phyloP scores from a whole-genome alignment of 2,797 vertebrate genomes.

The Anguilla pacifica region DNA sequence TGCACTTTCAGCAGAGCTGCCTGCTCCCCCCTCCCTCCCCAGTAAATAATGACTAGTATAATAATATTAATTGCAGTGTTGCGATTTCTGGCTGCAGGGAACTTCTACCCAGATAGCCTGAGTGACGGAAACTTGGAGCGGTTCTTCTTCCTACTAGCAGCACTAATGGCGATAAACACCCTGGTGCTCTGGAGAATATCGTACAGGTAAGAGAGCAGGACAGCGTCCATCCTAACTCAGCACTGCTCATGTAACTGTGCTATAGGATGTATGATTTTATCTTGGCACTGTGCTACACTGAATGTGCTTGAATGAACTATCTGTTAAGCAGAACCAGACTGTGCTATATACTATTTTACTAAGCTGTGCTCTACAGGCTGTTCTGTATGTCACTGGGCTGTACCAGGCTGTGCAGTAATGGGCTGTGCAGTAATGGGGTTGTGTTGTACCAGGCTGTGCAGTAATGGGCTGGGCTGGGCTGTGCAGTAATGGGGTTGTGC shows the following conservation, averaged over 20 bases:
- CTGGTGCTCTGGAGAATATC: slow-evolving; percentile 84
- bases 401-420: not conserved
- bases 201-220: slow-evolving; percentile 71
- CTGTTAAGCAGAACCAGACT: not conserved
- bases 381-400: not conserved
- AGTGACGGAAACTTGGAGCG: slow-evolving; percentile 86
- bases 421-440: too few species aligned
- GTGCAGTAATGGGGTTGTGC: not conserved
- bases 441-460: not conserved
- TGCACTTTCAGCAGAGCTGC: too few species aligned
- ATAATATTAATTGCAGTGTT: not conserved
- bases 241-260: not conserved
- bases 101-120: slow-evolving; percentile 85
- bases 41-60: not conserved
- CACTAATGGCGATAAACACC: slow-evolving; percentile 80
- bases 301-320: too few species aligned
- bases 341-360: not conserved
- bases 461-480: not conserved
- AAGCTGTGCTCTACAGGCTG: not conserved
- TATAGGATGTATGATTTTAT: not conserved
- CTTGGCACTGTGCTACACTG: not conserved
- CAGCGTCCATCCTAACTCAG: not conserved
- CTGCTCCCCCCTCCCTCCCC: too few species aligned
- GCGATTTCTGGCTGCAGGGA: slow-evolving; percentile 68
- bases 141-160: slow-evolving; percentile 88